These are phyloP conservation scores for Porites evermanni DNA, from an alignment of 92 coral and sea anemone genomes.

Conservation along the genomic window DNA sequence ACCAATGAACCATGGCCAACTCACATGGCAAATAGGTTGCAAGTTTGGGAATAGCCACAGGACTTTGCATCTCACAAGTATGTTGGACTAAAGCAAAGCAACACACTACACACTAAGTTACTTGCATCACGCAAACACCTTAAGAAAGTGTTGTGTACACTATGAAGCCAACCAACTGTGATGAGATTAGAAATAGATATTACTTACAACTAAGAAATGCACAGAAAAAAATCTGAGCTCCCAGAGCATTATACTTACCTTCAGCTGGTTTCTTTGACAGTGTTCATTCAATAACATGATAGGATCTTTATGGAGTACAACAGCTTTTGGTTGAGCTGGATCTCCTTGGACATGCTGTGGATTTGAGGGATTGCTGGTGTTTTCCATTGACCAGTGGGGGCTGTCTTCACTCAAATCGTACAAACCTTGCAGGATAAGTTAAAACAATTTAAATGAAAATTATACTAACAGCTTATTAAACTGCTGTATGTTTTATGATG, in stretches of 20 bases:
- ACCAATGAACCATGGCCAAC: no score
- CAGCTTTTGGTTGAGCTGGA: conserved; percentile 5
- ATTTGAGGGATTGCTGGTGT: neutral
- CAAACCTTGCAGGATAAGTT: conserved; percentile 29
- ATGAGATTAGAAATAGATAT: no score
- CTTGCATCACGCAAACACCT: no score
- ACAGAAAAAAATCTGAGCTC: no score
- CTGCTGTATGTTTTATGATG: no score
- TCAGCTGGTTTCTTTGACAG: conserved; percentile 80
- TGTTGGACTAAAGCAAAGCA: no score
- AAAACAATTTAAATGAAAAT: neutral
- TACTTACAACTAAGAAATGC: no score
- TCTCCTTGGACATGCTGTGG: neutral
- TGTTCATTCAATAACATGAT: conserved; percentile 85
- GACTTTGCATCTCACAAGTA: neutral
- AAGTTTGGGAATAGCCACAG: neutral
- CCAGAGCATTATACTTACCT: conserved; percentile 53
- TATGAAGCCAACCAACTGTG: no score
- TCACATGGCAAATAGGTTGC: no score
- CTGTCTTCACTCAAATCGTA: conserved; percentile 50
- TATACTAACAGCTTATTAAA: neutral
- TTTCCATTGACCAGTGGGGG: conserved; percentile 24
- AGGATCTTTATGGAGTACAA: conserved; percentile 73
- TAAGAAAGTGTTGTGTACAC: no score
- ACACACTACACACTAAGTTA: no score